Evolutionary conservation across 2,888 invertebrate species (phyloP).

Genomic region (Formica aserva): DNA sequence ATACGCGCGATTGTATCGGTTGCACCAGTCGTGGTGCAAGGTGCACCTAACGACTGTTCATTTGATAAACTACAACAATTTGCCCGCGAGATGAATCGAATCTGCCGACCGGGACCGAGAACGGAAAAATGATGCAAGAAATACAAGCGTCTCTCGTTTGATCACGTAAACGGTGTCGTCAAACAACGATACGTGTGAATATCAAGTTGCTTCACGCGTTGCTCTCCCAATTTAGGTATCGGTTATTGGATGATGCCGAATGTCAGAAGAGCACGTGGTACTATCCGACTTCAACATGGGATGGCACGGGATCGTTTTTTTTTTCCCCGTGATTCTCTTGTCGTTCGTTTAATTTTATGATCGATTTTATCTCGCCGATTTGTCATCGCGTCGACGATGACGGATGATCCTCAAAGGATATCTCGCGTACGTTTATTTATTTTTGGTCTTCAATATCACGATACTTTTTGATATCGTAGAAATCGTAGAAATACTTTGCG

Average conservation of each 20-base stretch:
- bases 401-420: slow-evolving; percentile 12
- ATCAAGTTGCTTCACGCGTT: background rate
- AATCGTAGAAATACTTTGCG: background rate
- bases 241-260: background rate
- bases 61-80: slow-evolving; percentile 12
- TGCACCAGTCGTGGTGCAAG: slow-evolving; percentile 16
- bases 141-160: background rate
- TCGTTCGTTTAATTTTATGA: slow-evolving; percentile 25
- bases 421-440: background rate
- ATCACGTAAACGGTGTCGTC: slow-evolving; percentile 2
- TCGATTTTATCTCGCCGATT: slow-evolving; percentile 18
- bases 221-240: background rate
- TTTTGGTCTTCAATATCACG: background rate
- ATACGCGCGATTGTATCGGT: slow-evolving; percentile 34
- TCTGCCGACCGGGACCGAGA: background rate
- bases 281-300: background rate
- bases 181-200: background rate
- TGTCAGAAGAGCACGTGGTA: slow-evolving; percentile 10
- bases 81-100: slow-evolving; percentile 25
- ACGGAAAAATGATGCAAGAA: background rate
- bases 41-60: slow-evolving; percentile 37
- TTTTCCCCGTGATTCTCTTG: background rate
- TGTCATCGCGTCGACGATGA: background rate
- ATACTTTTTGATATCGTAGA: background rate
- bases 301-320: background rate